Evolutionary conservation across 2,888 invertebrate species (phyloP), one percentile per base, ranked within the genome.

Genomic region (Apantesis nais): DNA sequence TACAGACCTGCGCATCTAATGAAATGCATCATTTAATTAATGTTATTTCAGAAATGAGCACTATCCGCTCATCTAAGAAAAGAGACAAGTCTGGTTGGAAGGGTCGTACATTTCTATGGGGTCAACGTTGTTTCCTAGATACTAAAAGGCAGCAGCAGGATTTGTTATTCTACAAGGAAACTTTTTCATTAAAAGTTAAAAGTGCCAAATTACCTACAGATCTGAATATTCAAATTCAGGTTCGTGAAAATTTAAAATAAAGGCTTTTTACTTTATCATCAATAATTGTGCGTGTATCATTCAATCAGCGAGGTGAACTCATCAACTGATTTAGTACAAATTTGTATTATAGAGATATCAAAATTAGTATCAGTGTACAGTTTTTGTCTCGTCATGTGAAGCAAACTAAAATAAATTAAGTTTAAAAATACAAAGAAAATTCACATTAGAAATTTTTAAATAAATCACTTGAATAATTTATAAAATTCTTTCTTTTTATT

Each of bases 101-200:
- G 22, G 61, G 61, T 22, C 34, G 61, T n/a, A 61, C 31, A 61
- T 61, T 61, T 61, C 37, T 61, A 61, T 61, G 61, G 61, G 61
- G 61, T 11, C 19, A 37, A 1, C 61, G 34, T 34, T 61, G 61
- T 61, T 61, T 61, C 34, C 61, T 22, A 22, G 22, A 34, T 22
- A 25, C 19, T 11, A 61, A 37, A 22, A 34, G 22, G 34, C 22
- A 16, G 9, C 34, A 61, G 64, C 62, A 16, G 67, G 73, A 61
- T 37, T 61, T 34, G 19, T 8, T 61, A 22, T 61, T 61, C 34
- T 61, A 61, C 22, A 61, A 22, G 22, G 61, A 61, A 61, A 37
- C 19, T 22, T 61, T 61, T 61, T 31, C 61, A 37, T 22, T 61
- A 9, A 34, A 22, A 19, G 61, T 22, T 11, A 61, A 61, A 8